Evolutionary conservation across 2,113 vertebrate genomes (phyloP).

Genomic region (Sylvilagus bachmani): DNA sequence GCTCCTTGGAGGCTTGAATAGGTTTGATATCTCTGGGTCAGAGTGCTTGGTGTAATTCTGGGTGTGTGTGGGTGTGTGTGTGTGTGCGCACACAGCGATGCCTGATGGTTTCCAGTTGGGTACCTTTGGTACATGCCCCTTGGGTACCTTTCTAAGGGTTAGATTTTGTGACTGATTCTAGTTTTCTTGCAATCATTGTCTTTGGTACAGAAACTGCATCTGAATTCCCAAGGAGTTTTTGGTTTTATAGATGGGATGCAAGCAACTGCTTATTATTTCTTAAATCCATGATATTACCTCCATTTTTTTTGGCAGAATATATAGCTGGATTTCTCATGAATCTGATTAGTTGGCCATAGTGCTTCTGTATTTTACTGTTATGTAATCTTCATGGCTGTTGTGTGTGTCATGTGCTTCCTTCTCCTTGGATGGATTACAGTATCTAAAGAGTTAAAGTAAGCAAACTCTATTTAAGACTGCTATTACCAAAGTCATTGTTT

Average conservation of each 20-base stretch:
- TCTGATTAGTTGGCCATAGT: not conserved
- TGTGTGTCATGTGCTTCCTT: not conserved
- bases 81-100: no score
- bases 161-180: not conserved
- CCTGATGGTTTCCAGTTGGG: not conserved
- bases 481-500: not conserved
- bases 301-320: not conserved
- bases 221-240: not conserved
- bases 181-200: not conserved
- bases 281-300: not conserved
- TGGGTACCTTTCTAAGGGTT: not conserved
- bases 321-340: not conserved
- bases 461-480: not conserved
- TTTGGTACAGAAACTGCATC: not conserved
- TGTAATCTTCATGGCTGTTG: not conserved
- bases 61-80: not conserved
- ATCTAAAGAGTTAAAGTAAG: not conserved
- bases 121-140: not conserved
- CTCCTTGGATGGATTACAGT: not conserved
- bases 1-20: not conserved
- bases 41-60: not conserved
- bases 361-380: not conserved
- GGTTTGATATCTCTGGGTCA: not conserved
- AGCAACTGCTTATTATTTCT: not conserved
- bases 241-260: not conserved